phyloP scores from a whole-genome alignment of 2,888 invertebrate species.

The Galeopsomyia nigrocyanea region DNA sequence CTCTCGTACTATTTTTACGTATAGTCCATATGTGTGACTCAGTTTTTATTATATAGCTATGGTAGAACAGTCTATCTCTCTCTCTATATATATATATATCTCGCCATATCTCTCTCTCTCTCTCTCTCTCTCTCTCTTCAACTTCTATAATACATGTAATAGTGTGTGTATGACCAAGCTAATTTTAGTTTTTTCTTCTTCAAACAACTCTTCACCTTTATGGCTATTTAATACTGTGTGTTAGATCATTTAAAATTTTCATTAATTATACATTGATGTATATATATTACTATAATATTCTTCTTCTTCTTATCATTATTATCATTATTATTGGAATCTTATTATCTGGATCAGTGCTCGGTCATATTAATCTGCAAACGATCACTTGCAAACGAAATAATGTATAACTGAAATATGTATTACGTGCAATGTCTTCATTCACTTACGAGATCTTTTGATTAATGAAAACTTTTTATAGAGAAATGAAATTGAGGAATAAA shows the following conservation, averaged over 20 bases:
- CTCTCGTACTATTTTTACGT: slow-evolving; percentile 9
- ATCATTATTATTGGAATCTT: too few relatives aligned
- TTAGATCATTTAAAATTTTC: slow-evolving; percentile 5
- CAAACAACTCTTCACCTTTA: not conserved
- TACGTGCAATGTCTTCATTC: too few relatives aligned
- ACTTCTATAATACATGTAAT: slow-evolving; percentile 12
- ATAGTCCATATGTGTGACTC: slow-evolving; percentile 30
- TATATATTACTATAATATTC: too few relatives aligned
- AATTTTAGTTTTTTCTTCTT: not conserved
- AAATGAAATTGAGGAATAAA: too few relatives aligned
- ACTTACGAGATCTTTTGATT: too few relatives aligned
- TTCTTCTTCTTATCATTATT: too few relatives aligned
- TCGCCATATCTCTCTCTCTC: not conserved
- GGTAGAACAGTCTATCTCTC: slow-evolving; percentile 29
- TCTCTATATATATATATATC: slow-evolving; percentile 2
- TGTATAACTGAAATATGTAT: too few relatives aligned
- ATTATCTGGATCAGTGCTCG: too few relatives aligned
- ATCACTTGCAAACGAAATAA: too few relatives aligned
- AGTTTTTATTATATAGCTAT: slow-evolving; percentile 23
- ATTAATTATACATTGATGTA: too few relatives aligned
- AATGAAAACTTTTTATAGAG: too few relatives aligned
- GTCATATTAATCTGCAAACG: too few relatives aligned
- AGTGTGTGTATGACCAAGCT: slow-evolving; percentile 10
- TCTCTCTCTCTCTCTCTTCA: not conserved
- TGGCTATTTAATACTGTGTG: slow-evolving; percentile 13